These are phyloP conservation scores for Drosophila anomalata DNA, from an alignment of 2,888 invertebrate species.

Conservation along the genomic window DNA sequence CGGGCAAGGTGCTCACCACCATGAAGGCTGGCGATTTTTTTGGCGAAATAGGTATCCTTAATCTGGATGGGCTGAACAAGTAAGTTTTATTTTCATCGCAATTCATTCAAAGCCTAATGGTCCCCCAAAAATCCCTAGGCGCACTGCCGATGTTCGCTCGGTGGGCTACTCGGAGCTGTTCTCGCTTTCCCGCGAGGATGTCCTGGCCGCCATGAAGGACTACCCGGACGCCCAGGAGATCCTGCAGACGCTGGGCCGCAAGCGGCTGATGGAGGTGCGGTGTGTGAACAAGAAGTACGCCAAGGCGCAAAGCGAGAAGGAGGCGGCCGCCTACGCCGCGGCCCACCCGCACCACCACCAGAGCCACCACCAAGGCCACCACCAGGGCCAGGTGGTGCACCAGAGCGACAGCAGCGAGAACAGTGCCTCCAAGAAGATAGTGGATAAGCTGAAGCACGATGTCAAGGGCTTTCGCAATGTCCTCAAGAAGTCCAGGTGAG, in stretches of 20 bases:
- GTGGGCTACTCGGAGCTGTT: slow-evolving; percentile 98
- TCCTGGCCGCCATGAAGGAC: slow-evolving; percentile 97
- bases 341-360: slow-evolving; percentile 63
- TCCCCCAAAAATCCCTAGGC: slow-evolving; percentile 85
- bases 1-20: slow-evolving; percentile 95
- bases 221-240: slow-evolving; percentile 98
- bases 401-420: slow-evolving; percentile 84
- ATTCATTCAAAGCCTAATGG: neutral
- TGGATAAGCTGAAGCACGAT: slow-evolving; percentile 92
- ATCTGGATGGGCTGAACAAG: slow-evolving; percentile 98
- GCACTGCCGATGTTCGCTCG: slow-evolving; percentile 97
- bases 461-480: slow-evolving; percentile 89
- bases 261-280: slow-evolving; percentile 93
- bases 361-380: slow-evolving; percentile 64
- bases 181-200: slow-evolving; percentile 96
- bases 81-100: slow-evolving; percentile 83
- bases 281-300: slow-evolving; percentile 85
- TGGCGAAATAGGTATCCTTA: slow-evolving; percentile 98
- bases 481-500: slow-evolving; percentile 85
- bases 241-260: slow-evolving; percentile 93
- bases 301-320: slow-evolving; percentile 81
- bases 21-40: slow-evolving; percentile 99
- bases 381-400: slow-evolving; percentile 68
- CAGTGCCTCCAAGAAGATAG: slow-evolving; percentile 90
- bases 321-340: slow-evolving; percentile 70